Conservation (phyloP, 2,113 vertebrate genomes). For the Grantiella picta region DNA sequence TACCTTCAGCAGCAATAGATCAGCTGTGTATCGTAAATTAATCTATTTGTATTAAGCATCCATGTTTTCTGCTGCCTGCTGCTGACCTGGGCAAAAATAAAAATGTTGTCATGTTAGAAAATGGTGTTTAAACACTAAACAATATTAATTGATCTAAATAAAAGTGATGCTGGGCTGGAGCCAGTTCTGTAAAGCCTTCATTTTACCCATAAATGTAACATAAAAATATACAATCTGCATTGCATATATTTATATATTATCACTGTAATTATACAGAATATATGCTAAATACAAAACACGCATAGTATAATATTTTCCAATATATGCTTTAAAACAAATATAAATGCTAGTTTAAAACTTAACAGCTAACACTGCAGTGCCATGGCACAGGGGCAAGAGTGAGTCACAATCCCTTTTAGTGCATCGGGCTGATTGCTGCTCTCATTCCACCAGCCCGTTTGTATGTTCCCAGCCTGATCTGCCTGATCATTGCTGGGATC, state of each 20-base stretch:
- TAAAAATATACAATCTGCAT: neutral
- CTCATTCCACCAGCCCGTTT: too few relatives aligned
- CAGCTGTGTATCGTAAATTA: neutral
- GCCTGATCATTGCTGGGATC: neutral
- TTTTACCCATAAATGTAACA: neutral
- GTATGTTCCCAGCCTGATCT: neutral
- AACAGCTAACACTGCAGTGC: too few relatives aligned
- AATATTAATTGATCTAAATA: neutral
- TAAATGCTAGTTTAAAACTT: neutral
- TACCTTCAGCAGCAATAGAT: neutral
- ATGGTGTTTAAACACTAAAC: neutral
- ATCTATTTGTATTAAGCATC: neutral
- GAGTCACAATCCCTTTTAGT: fast-evolving
- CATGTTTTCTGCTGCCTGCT: neutral
- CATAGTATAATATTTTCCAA: neutral
- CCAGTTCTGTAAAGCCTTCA: neutral
- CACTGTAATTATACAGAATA: neutral
- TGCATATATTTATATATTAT: neutral
- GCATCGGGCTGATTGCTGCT: fast-evolving
- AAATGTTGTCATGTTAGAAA: neutral
- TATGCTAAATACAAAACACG: neutral
- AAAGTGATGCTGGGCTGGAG: neutral
- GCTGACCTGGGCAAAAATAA: neutral
- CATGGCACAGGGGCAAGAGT: fast-evolving
- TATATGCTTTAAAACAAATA: neutral